Percentiles rank a stretch among this genome's conserved stretches.
These are phyloP conservation scores for Intellagama lesueurii DNA, from an alignment of 2,797 vertebrate genomes.

Conservation along the genomic window DNA sequence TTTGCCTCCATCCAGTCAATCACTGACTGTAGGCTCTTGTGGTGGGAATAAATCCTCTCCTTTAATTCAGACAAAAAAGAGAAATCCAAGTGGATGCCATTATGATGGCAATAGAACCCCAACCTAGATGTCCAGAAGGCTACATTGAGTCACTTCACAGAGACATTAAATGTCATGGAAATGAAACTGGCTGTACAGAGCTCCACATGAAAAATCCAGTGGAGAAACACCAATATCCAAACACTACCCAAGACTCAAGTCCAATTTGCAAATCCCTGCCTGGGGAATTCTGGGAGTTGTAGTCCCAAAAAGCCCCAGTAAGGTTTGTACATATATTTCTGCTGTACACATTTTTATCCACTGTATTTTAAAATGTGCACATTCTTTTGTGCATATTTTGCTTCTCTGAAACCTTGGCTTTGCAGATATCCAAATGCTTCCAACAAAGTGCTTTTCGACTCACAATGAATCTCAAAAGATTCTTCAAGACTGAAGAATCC, in stretches of 20 bases:
- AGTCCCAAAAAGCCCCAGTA: too few relatives aligned
- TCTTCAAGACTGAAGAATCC: too few relatives aligned
- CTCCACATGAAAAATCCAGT: background rate
- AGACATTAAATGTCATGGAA: background rate
- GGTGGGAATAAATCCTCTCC: background rate
- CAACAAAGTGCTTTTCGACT: too few relatives aligned
- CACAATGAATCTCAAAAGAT: too few relatives aligned
- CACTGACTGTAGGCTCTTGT: background rate
- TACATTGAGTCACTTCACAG: background rate
- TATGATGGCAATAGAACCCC: background rate
- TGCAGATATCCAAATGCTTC: too few relatives aligned
- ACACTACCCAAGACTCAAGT: background rate
- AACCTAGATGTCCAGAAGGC: background rate
- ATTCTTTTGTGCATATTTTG: too few relatives aligned
- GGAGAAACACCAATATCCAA: background rate
- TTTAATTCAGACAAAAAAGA: background rate
- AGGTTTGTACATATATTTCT: too few relatives aligned
- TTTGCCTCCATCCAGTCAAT: background rate
- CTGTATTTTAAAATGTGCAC: too few relatives aligned
- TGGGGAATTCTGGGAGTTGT: too few relatives aligned
- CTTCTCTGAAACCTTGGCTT: too few relatives aligned
- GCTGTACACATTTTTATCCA: too few relatives aligned
- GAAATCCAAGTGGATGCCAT: background rate
- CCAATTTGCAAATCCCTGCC: too few relatives aligned
- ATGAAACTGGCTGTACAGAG: background rate